Percentiles rank a stretch among this genome's conserved stretches.
Evolutionary conservation across 2,888 invertebrate species (phyloP).

Genomic region (Tuta absoluta): DNA sequence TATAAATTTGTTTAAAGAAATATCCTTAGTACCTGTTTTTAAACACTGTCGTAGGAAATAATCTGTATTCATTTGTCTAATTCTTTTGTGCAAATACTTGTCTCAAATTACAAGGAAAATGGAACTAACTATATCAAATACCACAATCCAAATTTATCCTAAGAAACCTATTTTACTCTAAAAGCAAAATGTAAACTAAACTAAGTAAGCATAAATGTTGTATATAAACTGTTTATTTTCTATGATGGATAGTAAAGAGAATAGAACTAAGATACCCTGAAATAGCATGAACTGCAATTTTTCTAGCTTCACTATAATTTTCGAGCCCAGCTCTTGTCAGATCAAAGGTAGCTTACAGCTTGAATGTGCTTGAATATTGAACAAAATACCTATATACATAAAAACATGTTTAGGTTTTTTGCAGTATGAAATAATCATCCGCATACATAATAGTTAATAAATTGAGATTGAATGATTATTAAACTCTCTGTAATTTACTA

Average conservation of each 20-base stretch:
- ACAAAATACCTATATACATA: too few relatives aligned
- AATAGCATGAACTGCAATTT: slow-evolving; percentile 18
- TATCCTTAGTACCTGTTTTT: not conserved
- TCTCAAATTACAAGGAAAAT: not conserved
- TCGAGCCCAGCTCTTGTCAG: slow-evolving; percentile 13
- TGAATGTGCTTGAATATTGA: not conserved
- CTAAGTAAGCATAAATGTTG: slow-evolving; percentile 1
- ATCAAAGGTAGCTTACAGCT: slow-evolving; percentile 15
- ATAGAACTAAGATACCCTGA: slow-evolving; percentile 28
- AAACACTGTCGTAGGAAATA: not conserved
- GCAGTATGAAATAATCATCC: too few relatives aligned
- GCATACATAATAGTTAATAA: not conserved
- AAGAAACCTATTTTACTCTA: slow-evolving; percentile 18
- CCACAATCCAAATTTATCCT: slow-evolving; percentile 16
- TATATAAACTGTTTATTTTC: slow-evolving; percentile 26
- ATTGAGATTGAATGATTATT: not conserved
- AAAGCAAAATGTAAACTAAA: slow-evolving; percentile 27
- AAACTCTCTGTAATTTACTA: not conserved
- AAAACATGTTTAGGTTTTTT: too few relatives aligned
- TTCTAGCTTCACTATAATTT: slow-evolving; percentile 5
- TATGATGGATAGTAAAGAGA: not conserved
- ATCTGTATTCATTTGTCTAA: not conserved
- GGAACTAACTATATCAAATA: not conserved
- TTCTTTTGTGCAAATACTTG: slow-evolving; percentile 12
- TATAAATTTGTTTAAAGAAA: too few relatives aligned